phyloP scores from a whole-genome alignment of 2,113 vertebrate species.

The Hypocryptadius cinnamomeus region DNA sequence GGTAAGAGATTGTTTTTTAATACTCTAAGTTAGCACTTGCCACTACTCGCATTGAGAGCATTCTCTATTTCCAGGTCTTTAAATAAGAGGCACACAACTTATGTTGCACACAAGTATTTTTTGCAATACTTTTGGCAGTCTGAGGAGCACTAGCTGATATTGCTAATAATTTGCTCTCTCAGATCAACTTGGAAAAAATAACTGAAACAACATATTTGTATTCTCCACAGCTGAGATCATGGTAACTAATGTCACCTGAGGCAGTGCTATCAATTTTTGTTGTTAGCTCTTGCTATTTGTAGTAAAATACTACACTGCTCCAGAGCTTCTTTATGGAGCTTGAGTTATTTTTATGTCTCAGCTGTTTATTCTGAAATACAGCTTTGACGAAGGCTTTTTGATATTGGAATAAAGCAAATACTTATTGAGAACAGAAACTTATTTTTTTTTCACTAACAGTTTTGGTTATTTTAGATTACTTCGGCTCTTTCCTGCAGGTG shows the following conservation, averaged over 20 bases:
- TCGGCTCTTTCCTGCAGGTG: background rate
- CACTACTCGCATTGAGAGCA: background rate
- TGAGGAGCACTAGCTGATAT: background rate
- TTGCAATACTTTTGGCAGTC: background rate
- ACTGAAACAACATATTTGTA: background rate
- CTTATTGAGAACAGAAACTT: background rate
- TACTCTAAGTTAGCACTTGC: background rate
- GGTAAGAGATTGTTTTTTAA: slow-evolving; percentile 66
- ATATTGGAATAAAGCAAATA: background rate
- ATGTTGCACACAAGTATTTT: background rate
- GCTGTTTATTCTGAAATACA: background rate
- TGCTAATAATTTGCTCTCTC: background rate
- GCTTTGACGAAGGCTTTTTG: background rate
- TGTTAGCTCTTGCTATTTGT: background rate
- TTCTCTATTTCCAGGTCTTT: background rate
- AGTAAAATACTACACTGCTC: background rate
- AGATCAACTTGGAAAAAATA: background rate
- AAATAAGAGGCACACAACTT: background rate
- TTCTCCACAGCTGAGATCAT: background rate
- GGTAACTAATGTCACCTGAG: background rate
- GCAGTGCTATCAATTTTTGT: background rate
- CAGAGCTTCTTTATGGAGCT: background rate
- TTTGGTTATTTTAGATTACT: background rate
- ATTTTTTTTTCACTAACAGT: background rate
- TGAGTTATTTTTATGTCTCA: background rate